Percentiles rank a stretch among this genome's conserved stretches.
Evolutionary conservation across 2,113 vertebrate species (phyloP).

Genomic region (Barbus barbus): DNA sequence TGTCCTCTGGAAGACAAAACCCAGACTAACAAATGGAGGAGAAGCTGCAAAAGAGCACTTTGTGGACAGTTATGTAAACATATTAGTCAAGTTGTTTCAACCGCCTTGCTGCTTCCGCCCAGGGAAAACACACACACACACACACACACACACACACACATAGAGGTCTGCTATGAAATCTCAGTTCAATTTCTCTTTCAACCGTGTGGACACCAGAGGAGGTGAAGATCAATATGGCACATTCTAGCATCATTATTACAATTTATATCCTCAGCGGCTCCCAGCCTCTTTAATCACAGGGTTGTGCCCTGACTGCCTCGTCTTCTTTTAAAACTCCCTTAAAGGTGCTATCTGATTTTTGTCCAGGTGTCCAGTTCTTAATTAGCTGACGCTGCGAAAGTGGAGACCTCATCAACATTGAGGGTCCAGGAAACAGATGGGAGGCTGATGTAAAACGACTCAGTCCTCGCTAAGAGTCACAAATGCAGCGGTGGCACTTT

Average conservation of each 20-base stretch:
- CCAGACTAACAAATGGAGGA: conserved; percentile 43
- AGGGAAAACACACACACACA: conserved; percentile 38
- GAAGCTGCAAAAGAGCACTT: conserved; percentile 58
- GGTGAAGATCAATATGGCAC: conserved; percentile 72
- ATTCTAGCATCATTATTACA: conserved; percentile 74
- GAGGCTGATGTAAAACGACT: conserved; percentile 42
- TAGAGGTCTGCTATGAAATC: conserved; percentile 57
- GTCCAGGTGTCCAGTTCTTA: conserved; percentile 69
- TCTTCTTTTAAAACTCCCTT: conserved; percentile 66
- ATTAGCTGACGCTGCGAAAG: conserved; percentile 70
- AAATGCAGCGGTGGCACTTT: conserved; percentile 29
- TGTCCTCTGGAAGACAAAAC: neutral
- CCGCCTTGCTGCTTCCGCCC: conserved; percentile 34
- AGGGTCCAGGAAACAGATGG: conserved; percentile 56
- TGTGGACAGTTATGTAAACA: conserved; percentile 62
- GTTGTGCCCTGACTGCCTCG: conserved; percentile 63
- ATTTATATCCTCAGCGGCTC: conserved; percentile 69
- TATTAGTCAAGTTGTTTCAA: conserved; percentile 68
- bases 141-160: conserved; percentile 44
- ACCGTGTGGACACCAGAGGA: conserved; percentile 48
- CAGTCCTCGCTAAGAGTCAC: no score
- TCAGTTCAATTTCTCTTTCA: conserved; percentile 69
- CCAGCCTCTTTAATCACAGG: conserved; percentile 70
- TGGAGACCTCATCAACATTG: conserved; percentile 39
- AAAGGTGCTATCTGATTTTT: conserved; percentile 65